Conservation (phyloP, 2,888 invertebrate species). For the Hyalella azteca region DNA sequence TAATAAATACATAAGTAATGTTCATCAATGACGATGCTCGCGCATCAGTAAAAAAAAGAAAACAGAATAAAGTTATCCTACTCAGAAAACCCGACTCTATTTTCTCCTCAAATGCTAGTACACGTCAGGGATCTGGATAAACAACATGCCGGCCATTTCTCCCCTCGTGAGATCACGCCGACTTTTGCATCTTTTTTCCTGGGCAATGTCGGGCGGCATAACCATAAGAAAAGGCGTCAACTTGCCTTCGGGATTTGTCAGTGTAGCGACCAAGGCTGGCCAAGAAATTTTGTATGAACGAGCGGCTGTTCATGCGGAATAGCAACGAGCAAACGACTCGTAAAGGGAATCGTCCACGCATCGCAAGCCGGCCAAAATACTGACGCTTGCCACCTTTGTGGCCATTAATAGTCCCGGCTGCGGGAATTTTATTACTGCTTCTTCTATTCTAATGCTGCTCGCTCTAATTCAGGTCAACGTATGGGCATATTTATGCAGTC, state of each 20-base stretch:
- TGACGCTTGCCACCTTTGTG: neutral
- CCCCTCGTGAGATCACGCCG: neutral
- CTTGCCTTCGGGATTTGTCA: constrained; percentile 7
- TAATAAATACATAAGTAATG: too few relatives aligned
- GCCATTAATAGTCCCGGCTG: too few relatives aligned
- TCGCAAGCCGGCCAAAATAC: neutral
- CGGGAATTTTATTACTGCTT: too few relatives aligned
- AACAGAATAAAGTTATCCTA: too few relatives aligned
- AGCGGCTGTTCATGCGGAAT: neutral
- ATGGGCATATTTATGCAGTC: too few relatives aligned
- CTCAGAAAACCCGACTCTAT: too few relatives aligned
- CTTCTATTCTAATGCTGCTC: too few relatives aligned
- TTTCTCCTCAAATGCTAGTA: too few relatives aligned
- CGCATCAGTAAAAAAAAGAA: too few relatives aligned
- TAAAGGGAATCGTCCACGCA: constrained; percentile 8
- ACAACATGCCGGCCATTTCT: neutral
- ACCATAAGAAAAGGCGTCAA: constrained; percentile 21
- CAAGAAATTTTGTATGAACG: neutral
- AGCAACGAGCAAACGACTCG: constrained; percentile 3
- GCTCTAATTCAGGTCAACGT: too few relatives aligned
- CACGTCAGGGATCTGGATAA: too few relatives aligned
- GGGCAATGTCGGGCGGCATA: neutral
- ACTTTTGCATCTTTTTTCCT: neutral
- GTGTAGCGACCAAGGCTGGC: neutral
- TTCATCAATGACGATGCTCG: too few relatives aligned